Evolutionary conservation across 2,888 invertebrate genomes (phyloP).

Genomic region (Lottia scabra): DNA sequence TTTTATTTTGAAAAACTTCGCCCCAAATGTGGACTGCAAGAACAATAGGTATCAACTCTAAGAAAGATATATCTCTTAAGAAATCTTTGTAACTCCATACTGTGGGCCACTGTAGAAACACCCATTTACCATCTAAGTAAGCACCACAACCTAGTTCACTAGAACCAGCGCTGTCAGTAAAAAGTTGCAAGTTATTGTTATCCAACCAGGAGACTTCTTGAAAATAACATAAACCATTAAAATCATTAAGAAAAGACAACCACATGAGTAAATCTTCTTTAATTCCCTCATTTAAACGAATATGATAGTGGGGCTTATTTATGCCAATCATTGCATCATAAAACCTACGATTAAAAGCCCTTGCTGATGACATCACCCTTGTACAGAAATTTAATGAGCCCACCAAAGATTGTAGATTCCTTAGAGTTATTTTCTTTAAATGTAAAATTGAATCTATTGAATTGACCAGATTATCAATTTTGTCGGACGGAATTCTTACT

Average conservation of each 20-base stretch:
- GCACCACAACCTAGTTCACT: no score
- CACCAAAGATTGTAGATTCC: slow-evolving; percentile 22
- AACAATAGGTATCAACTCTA: no score
- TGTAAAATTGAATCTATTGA: background rate
- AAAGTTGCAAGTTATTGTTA: slow-evolving; percentile 10
- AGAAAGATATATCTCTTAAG: no score
- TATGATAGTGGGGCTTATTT: slow-evolving; percentile 11
- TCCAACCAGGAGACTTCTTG: slow-evolving; percentile 7
- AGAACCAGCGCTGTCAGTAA: slow-evolving; percentile 27
- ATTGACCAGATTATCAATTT: slow-evolving; percentile 8
- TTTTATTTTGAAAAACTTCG: no score
- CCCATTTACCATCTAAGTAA: no score
- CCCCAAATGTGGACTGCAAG: no score
- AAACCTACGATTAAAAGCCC: slow-evolving; percentile 25
- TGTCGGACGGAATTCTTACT: slow-evolving; percentile 19
- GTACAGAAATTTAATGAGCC: slow-evolving; percentile 20
- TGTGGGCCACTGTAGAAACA: no score
- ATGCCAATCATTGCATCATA: slow-evolving; percentile 11
- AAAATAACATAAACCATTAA: slow-evolving; percentile 22
- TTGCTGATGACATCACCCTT: slow-evolving; percentile 16
- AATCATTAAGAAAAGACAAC: slow-evolving; percentile 18
- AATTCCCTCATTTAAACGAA: slow-evolving; percentile 14
- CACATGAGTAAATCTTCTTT: slow-evolving; percentile 19
- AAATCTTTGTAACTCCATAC: no score
- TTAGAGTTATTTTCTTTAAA: slow-evolving; percentile 16